phyloP scores from a whole-genome alignment of 2,888 invertebrate genomes.

The Amphipoea lucens region DNA sequence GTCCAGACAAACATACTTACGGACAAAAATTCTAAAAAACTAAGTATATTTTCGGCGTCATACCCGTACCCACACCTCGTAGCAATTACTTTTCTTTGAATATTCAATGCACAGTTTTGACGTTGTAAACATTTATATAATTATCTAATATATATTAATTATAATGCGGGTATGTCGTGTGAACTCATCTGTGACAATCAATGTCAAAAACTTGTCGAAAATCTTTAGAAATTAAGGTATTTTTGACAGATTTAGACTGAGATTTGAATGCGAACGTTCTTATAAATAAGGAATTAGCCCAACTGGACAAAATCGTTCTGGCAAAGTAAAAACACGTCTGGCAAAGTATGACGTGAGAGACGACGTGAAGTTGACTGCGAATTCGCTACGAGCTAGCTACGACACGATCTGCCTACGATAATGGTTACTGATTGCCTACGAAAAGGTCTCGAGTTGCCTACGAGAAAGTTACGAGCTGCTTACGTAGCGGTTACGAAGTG shows the following conservation, averaged over 20 bases:
- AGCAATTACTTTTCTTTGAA: background rate
- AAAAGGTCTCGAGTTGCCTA: too few species aligned
- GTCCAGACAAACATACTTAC: background rate
- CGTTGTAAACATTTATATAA: too few species aligned
- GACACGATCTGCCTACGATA: background rate
- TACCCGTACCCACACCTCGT: background rate
- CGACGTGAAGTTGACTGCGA: background rate
- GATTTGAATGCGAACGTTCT: background rate
- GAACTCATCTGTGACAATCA: background rate
- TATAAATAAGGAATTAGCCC: background rate
- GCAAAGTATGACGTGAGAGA: background rate
- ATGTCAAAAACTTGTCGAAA: background rate
- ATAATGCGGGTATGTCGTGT: background rate
- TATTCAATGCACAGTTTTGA: background rate
- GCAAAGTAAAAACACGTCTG: too few species aligned
- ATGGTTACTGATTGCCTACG: background rate
- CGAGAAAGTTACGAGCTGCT: background rate
- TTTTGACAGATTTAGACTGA: background rate
- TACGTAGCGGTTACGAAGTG: conserved; percentile 3
- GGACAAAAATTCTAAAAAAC: background rate
- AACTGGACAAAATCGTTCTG: background rate
- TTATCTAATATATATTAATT: background rate
- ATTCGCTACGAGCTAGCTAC: background rate
- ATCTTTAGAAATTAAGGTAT: background rate
- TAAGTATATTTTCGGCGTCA: background rate